Evolutionary conservation across 2,113 vertebrate genomes (phyloP), one percentile per base, ranked within the genome.

Genomic region (Eptesicus fuscus): DNA sequence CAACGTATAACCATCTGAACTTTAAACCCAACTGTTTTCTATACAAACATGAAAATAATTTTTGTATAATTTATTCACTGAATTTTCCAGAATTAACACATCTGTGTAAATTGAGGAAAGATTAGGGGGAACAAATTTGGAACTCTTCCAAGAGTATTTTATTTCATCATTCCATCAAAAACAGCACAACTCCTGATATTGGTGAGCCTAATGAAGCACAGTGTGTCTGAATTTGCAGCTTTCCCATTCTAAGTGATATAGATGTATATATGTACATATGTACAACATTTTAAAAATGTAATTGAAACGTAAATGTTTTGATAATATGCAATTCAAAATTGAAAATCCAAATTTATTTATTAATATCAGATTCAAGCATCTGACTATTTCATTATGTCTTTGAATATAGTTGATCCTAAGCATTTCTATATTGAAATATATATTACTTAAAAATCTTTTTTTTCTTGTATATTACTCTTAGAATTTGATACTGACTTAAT

Each of bases 361-460:
- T 74, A 56, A 30, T 92, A 71, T 51, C 53, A 82, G 6, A 77
- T 44, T 28, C 28, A 85, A 79, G 18, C 20, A 35, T 79, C 47
- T 78, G 40, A 92, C 23, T 40, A 77, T 32, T 70, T 96, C 14
- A 63, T 88, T 88, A n/a, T 76, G 13, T 90, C 84, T 96, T 93
- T 70, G 63, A 77, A 32, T 61, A 51, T 20, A 53, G 9, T 84
- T 88, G 22, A 83, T 18, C 17, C 35, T n/a, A 84, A 85, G 14
- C 18, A 79, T 89, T 49, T 85, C 42, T 42, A 63, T 76, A 82
- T 74, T 67, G 6, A 95, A 67, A 79, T 32, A 42, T 70, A 28
- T 56, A 61, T n/a, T n/a, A 61, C 25, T 28, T 76, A 4, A 40
- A 76, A 95, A 63, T 77, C 4, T 3, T 63, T 77, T 61, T 53